phyloP scores from a whole-genome alignment of 2,888 invertebrate species.

The Lymantria dispar region DNA sequence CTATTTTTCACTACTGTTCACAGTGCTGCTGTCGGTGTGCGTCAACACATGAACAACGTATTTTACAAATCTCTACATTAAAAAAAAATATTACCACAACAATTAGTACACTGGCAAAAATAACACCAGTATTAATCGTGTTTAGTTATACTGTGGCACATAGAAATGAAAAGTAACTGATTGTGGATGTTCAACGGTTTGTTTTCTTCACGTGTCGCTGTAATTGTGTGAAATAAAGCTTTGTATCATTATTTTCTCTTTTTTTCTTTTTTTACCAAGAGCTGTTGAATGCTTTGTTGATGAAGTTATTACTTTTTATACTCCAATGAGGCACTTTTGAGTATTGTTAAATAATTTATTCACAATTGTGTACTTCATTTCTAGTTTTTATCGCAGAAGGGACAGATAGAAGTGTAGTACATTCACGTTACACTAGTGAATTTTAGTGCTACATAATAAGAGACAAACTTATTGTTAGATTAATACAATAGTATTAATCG shows the following conservation, averaged over 20 bases:
- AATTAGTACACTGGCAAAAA: conserved; percentile 28
- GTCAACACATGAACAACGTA: conserved; percentile 45
- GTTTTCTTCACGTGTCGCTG: conserved; percentile 59
- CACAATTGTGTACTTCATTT: too few relatives aligned
- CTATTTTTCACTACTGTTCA: conserved; percentile 74
- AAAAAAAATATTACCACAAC: conserved; percentile 21
- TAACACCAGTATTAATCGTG: conserved; percentile 7
- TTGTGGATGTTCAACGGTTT: conserved; percentile 48
- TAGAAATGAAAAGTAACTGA: conserved; percentile 40
- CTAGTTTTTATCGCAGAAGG: too few relatives aligned
- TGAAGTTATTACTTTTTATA: conserved; percentile 25
- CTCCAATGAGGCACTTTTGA: conserved; percentile 7
- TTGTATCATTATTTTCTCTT: conserved; percentile 69
- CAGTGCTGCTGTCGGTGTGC: conserved; percentile 15
- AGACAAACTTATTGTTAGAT: too few relatives aligned
- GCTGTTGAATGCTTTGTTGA: conserved; percentile 31
- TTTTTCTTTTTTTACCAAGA: conserved; percentile 36
- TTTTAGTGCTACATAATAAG: too few relatives aligned
- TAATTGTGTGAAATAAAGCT: conserved; percentile 78
- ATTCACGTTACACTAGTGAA: too few relatives aligned
- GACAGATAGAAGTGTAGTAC: too few relatives aligned
- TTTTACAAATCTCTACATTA: conserved; percentile 42
- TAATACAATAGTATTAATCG: too few relatives aligned
- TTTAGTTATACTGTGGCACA: conserved; percentile 46
- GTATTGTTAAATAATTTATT: too few relatives aligned